Base-by-base conservation (phyloP, 2,113 vertebrate species). In the Cygnus atratus region DNA sequence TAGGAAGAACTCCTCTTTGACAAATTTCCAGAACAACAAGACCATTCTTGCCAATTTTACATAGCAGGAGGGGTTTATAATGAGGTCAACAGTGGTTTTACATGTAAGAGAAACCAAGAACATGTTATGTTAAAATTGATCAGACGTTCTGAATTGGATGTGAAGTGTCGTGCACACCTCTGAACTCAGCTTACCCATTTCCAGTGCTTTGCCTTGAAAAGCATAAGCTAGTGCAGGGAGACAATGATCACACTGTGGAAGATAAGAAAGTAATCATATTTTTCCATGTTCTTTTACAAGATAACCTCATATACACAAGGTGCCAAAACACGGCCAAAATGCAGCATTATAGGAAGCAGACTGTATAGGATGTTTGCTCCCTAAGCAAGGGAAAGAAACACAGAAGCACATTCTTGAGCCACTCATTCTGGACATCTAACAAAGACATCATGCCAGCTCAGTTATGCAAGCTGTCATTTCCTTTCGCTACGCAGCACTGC, bases 21-120 rank as follows among this genome's bases (percentile, higher is more conserved):
- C 39, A 93, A 44, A 84, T 55, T 84, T 92, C 71, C 92, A 91
- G 87, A 70, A 24, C 58, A 58, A 50, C 83, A 68, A 88, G 90
- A 91, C 31, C 2, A 2, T 68, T 94, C 89, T 79, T 92, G 84
- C 11, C 70, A 87, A 50, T 63, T 75, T 62, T 33, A 87, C 72
- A 73, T 54, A 72, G 77, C 74, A 82, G 55, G 58, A 92, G 77
- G 24, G 48, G 37, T 92, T 88, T 96, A 66, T 19, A 70, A 65
- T 28, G 83, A 94, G 86, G 92, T 89, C 88, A 92, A 12, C 22
- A 37, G n/a, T 17, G 41, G 58, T 66, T 78, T 84, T 86, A 35
- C 8, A 14, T 4, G 6, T 54, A 48, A 75, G 48, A 58, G 43
- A 86, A 58, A 28, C 0, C 4, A 65, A 63, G 68, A 84, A 87